These are phyloP conservation scores for Dipodomys stephensi DNA, from an alignment of 2,113 vertebrate species.

Conservation along the genomic window DNA sequence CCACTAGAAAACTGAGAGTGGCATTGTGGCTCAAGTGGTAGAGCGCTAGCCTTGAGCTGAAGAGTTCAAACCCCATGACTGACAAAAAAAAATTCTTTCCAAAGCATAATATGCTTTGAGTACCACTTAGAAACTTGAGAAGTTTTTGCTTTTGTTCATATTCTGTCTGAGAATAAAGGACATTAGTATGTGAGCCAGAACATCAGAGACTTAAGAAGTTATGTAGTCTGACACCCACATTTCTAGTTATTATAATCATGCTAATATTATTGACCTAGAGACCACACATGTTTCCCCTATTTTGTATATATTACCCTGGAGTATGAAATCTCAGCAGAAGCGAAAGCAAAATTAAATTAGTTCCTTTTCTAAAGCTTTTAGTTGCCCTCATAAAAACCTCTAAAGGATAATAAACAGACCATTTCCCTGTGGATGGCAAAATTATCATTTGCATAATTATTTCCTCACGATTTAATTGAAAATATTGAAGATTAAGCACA, in stretches of 20 bases:
- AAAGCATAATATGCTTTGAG: neutral
- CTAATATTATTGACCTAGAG: slow-evolving; percentile 42
- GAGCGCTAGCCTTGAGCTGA: too few species aligned
- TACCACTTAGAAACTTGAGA: neutral
- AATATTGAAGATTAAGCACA: slow-evolving; percentile 4
- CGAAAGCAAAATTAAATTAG: slow-evolving; percentile 72
- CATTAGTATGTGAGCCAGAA: neutral
- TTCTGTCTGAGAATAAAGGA: slow-evolving; percentile 36
- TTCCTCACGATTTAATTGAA: slow-evolving; percentile 71
- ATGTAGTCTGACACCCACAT: neutral
- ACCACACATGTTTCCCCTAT: slow-evolving; percentile 1
- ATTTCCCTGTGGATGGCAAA: slow-evolving; percentile 64
- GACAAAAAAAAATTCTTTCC: neutral
- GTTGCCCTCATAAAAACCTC: slow-evolving; percentile 62
- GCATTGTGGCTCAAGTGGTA: too few species aligned
- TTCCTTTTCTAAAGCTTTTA: slow-evolving; percentile 65
- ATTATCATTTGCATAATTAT: slow-evolving; percentile 63
- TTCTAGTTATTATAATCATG: slow-evolving; percentile 34
- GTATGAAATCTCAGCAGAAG: slow-evolving; percentile 68
- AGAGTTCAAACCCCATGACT: too few species aligned
- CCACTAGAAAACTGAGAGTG: too few species aligned
- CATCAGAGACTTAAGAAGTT: neutral
- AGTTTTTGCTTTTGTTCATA: neutral
- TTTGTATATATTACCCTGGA: slow-evolving; percentile 45
- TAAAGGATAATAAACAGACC: slow-evolving; percentile 63